Evolutionary conservation across 2,888 invertebrate genomes (phyloP).

Genomic region (Nowickia ferox): DNA sequence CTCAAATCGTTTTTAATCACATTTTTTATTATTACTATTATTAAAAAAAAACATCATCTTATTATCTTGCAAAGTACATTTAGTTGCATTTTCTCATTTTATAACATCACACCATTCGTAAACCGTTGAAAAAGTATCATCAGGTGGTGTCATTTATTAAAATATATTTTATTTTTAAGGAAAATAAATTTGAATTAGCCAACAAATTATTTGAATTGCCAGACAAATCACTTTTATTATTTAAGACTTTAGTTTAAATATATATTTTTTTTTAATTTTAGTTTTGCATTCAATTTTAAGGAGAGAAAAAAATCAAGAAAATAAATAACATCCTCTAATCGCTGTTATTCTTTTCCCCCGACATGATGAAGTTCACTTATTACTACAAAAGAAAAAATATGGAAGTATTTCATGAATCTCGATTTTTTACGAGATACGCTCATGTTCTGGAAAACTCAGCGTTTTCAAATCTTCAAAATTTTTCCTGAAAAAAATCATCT

Average conservation of each 20-base stretch:
- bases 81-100: conserved; percentile 25
- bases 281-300: conserved; percentile 24
- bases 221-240: conserved; percentile 59
- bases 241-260: conserved; percentile 42
- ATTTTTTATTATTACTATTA: not conserved
- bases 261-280: conserved; percentile 1
- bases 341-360: not conserved
- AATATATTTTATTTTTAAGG: conserved; percentile 23
- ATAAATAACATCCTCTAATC: conserved; percentile 31
- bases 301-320: not conserved
- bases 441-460: no score
- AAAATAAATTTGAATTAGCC: not conserved
- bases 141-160: conserved; percentile 17
- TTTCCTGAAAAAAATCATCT: no score
- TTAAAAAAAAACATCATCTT: not conserved
- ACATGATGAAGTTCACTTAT: no score
- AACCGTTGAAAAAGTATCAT: not conserved
- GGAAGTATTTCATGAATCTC: no score
- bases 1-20: not conserved
- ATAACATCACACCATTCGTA: not conserved
- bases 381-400: no score
- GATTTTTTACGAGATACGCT: no score
- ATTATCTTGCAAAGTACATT: conserved; percentile 11
- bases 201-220: conserved; percentile 54
- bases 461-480: no score